These are phyloP conservation scores for Anoura caudifer DNA, from an alignment of 2,113 vertebrate species.

Conservation along the genomic window DNA sequence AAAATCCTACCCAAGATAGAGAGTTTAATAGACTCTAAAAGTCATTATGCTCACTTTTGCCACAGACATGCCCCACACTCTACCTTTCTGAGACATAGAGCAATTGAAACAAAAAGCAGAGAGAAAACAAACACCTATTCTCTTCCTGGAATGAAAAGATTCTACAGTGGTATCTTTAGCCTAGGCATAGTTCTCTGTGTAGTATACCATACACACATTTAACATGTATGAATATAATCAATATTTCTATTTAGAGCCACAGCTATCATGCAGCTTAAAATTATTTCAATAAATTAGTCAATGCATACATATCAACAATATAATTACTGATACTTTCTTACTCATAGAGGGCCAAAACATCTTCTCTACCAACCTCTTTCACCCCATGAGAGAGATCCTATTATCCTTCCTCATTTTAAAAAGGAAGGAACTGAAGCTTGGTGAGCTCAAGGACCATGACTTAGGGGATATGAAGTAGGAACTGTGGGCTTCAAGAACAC, in stretches of 20 bases:
- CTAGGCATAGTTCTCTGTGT: not conserved
- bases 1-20: conserved; percentile 14
- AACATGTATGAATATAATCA: not conserved
- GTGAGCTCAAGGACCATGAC: not conserved
- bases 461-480: not conserved
- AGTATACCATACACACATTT: not conserved
- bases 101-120: conserved; percentile 17
- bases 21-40: not conserved
- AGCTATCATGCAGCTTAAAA: not conserved
- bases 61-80: not conserved
- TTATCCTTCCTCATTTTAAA: not conserved
- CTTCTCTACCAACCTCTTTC: not conserved
- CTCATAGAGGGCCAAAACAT: not conserved
- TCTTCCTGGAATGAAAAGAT: not conserved
- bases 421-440: not conserved
- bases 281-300: not conserved
- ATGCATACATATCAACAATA: not conserved
- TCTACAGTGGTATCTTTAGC: not conserved
- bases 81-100: conserved; percentile 11
- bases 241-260: not conserved
- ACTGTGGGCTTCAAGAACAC: not conserved
- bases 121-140: not conserved
- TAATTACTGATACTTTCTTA: not conserved
- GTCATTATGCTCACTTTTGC: not conserved
- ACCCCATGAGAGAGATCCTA: not conserved